Percentiles rank a stretch among this genome's conserved stretches.
These are phyloP conservation scores for Zhengitettix transpicula DNA, from an alignment of 2,888 invertebrate species.

Conservation along the genomic window DNA sequence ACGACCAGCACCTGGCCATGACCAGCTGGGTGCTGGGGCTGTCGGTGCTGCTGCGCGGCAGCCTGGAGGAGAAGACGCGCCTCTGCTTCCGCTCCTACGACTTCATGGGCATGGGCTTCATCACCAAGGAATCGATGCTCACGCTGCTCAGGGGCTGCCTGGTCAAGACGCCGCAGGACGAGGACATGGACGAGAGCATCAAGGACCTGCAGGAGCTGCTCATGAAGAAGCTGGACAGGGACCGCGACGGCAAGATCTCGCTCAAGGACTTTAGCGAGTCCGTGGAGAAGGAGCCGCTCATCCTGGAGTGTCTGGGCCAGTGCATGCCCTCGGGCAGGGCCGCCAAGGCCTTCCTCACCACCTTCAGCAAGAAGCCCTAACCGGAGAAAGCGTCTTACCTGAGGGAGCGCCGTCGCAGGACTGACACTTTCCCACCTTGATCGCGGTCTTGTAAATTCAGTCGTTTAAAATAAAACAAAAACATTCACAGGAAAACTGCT, in stretches of 20 bases:
- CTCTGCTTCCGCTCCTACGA: neutral
- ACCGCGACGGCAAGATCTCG: constrained; percentile 56
- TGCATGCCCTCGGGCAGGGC: constrained; percentile 47
- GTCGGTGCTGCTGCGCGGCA: neutral
- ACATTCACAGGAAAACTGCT: too few species aligned
- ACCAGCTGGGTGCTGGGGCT: neutral
- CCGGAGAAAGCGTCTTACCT: too few species aligned
- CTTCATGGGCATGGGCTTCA: neutral
- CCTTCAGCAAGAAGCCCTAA: constrained; percentile 17
- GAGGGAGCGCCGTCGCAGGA: too few species aligned
- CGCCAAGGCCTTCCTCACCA: constrained; percentile 22
- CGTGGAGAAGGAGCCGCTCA: constrained; percentile 42
- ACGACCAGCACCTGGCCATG: neutral
- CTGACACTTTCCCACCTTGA: too few species aligned
- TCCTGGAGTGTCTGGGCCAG: constrained; percentile 55
- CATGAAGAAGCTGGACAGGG: constrained; percentile 55
- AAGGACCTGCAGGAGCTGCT: constrained; percentile 57
- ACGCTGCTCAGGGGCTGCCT: neutral
- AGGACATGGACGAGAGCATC: neutral
- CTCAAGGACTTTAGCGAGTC: constrained; percentile 46
- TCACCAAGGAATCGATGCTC: neutral
- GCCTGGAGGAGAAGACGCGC: neutral
- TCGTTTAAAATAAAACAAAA: too few species aligned
- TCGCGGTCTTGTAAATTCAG: too few species aligned
- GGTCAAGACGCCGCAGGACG: neutral